phyloP scores from a whole-genome alignment of 2,888 invertebrate genomes.

The Hypsopygia costalis region DNA sequence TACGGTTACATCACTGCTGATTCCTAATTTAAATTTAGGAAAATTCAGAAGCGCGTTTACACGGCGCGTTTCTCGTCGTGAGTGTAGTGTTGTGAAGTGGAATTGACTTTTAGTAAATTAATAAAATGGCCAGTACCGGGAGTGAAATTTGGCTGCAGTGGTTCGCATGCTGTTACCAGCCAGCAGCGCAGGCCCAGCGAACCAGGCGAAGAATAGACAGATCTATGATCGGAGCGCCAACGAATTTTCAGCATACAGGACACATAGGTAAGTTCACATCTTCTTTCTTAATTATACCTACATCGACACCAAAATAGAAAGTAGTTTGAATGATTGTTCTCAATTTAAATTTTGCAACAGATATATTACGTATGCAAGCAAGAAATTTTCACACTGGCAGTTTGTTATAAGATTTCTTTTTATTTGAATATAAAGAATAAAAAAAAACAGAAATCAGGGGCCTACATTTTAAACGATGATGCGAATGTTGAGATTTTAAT shows the following conservation, averaged over 20 bases:
- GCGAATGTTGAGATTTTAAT: too few relatives aligned
- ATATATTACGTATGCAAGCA: too few relatives aligned
- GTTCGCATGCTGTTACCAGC: slow-evolving; percentile 95
- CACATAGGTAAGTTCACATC: slow-evolving; percentile 62
- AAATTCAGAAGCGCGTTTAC: slow-evolving; percentile 27
- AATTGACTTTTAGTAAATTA: slow-evolving; percentile 26
- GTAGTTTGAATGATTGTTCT: too few relatives aligned
- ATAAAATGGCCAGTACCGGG: slow-evolving; percentile 85
- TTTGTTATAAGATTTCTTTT: too few relatives aligned
- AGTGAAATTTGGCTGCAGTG: slow-evolving; percentile 95
- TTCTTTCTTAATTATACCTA: too few relatives aligned
- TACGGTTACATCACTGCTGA: slow-evolving; percentile 11
- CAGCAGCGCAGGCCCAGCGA: slow-evolving; percentile 86
- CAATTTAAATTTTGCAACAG: too few relatives aligned
- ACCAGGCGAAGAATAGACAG: slow-evolving; percentile 90
- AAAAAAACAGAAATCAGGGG: too few relatives aligned
- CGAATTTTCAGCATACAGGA: slow-evolving; percentile 97
- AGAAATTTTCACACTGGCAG: too few relatives aligned
- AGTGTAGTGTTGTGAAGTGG: slow-evolving; percentile 38
- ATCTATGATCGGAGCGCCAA: slow-evolving; percentile 97
- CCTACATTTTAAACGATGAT: too few relatives aligned
- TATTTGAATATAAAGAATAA: too few relatives aligned
- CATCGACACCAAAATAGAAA: too few relatives aligned
- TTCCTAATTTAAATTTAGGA: slow-evolving; percentile 9
- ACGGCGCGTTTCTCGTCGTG: slow-evolving; percentile 19